Conservation (phyloP, 2,113 vertebrate species). For the Anolis carolinensis region DNA sequence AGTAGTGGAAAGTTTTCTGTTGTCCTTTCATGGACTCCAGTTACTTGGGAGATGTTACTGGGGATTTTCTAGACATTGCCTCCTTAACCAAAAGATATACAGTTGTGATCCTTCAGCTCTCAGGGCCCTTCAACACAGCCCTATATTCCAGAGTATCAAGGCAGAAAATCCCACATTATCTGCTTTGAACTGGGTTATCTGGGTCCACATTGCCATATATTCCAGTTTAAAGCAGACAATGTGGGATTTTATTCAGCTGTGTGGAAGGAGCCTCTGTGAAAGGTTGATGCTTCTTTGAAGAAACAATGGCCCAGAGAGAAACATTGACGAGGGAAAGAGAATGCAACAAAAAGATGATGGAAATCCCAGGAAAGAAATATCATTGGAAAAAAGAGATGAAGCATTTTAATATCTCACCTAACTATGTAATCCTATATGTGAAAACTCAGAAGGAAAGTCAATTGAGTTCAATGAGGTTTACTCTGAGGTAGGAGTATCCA, state of each 20-base stretch:
- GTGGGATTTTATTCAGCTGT: no score
- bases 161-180: no score
- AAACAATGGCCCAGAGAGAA: background rate
- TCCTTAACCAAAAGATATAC: background rate
- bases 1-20: constrained; percentile 25
- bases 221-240: no score
- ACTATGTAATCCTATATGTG: background rate
- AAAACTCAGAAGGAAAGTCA: background rate
- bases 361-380: background rate
- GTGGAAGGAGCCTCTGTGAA: background rate
- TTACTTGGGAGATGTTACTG: constrained; percentile 23
- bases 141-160: no score
- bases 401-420: background rate
- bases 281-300: background rate
- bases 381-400: background rate
- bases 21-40: constrained; percentile 12
- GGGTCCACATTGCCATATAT: no score
- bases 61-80: background rate
- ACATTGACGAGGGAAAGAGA: background rate
- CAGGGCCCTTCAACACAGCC: no score
- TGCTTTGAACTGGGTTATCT: no score
- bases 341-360: background rate
- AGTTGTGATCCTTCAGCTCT: background rate
- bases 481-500: no score
- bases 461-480: background rate